Evolutionary conservation across 2,113 vertebrate genomes (phyloP).

Genomic region (Daphoenositta chrysoptera): DNA sequence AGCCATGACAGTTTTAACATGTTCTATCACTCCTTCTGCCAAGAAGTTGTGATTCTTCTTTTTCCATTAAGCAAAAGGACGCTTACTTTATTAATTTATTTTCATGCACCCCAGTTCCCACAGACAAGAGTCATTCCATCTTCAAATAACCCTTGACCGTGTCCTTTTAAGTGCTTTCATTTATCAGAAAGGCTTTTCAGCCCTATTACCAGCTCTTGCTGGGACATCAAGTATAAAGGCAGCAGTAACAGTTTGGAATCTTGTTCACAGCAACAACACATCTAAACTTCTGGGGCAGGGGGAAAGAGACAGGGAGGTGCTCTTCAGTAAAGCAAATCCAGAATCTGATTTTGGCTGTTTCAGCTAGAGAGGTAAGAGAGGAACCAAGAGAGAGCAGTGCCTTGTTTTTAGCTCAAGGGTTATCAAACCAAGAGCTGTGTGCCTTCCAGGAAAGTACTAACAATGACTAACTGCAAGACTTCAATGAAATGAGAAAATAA

Average conservation of each 20-base stretch:
- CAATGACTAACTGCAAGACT: background rate
- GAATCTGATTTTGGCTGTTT: background rate
- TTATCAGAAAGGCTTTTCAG: background rate
- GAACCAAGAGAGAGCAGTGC: accelerated
- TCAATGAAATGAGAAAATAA: background rate
- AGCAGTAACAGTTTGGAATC: background rate
- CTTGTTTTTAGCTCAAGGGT: background rate
- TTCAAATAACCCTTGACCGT: background rate
- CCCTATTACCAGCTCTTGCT: background rate
- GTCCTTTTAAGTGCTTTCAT: background rate
- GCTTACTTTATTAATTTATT: background rate
- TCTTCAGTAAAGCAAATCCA: background rate
- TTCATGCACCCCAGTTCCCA: background rate
- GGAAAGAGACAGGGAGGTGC: background rate
- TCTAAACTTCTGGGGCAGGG: background rate
- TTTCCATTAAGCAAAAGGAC: background rate
- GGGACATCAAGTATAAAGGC: background rate
- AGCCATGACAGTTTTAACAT: background rate
- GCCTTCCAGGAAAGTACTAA: background rate
- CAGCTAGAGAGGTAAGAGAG: background rate
- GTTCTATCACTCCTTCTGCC: background rate
- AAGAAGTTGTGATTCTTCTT: background rate
- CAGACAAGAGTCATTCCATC: background rate
- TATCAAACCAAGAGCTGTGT: background rate
- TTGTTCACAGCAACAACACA: background rate